Percentiles rank a stretch among this genome's conserved stretches.
These are phyloP conservation scores for Ptychadena robeensis DNA, from an alignment of 2,797 vertebrate genomes.

Conservation along the genomic window DNA sequence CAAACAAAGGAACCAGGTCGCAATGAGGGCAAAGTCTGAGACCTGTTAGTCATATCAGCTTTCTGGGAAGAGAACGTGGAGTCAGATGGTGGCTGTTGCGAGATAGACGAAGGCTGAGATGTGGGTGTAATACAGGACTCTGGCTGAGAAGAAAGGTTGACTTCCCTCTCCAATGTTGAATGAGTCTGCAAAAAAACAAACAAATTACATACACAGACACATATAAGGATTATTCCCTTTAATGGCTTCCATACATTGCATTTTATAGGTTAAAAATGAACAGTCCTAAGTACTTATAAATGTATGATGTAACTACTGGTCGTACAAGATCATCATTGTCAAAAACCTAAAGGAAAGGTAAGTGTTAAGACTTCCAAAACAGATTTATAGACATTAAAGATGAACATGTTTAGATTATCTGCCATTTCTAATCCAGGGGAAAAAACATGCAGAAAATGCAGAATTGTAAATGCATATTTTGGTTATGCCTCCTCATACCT, in stretches of 20 bases:
- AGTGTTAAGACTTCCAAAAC: too few relatives aligned
- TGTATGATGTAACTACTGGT: too few relatives aligned
- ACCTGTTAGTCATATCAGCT: conserved; percentile 29
- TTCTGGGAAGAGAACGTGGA: conserved; percentile 37
- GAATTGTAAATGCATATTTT: too few relatives aligned
- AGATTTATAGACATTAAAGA: too few relatives aligned
- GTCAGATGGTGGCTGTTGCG: conserved; percentile 44
- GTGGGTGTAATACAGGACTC: conserved; percentile 46
- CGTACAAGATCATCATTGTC: too few relatives aligned
- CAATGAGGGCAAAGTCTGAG: conserved; percentile 22
- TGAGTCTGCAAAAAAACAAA: conserved; percentile 23
- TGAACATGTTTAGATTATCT: too few relatives aligned
- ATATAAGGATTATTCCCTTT: neutral
- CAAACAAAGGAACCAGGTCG: conserved; percentile 55
- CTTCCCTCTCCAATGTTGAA: conserved; percentile 39
- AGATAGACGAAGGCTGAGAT: conserved; percentile 27
- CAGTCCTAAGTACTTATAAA: too few relatives aligned
- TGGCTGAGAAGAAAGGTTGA: conserved; percentile 31
- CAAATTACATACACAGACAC: neutral
- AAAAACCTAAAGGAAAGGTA: too few relatives aligned
- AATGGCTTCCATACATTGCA: neutral
- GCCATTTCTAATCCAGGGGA: too few relatives aligned
- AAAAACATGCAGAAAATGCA: too few relatives aligned
- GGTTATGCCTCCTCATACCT: too few relatives aligned
- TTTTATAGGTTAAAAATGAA: neutral